Percentiles rank a stretch among this genome's conserved stretches.
Conservation (phyloP, 2,113 vertebrate genomes). For the Platanista minor region DNA sequence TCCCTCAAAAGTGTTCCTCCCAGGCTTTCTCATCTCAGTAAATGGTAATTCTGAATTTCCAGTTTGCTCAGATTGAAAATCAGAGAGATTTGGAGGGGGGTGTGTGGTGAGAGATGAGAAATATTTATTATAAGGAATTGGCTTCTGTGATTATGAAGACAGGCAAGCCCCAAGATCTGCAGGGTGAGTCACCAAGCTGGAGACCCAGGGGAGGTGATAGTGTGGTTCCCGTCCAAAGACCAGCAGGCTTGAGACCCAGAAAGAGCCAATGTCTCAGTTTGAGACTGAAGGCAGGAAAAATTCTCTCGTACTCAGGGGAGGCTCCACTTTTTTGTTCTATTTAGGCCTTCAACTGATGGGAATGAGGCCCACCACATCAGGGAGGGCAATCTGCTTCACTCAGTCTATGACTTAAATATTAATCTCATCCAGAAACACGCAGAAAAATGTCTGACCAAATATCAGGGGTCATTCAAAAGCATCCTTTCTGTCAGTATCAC, state of each 20-base stretch:
- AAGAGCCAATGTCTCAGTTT: background rate
- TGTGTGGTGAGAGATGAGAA: background rate
- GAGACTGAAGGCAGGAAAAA: background rate
- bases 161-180: background rate
- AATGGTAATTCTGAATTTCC: background rate
- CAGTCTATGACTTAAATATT: background rate
- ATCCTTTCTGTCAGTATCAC: background rate
- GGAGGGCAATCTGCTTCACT: background rate
- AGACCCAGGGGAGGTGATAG: background rate
- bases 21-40: background rate
- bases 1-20: background rate
- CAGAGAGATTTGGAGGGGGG: background rate
- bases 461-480: background rate
- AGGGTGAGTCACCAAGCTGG: background rate
- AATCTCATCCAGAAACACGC: background rate
- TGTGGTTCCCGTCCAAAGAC: background rate
- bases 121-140: background rate
- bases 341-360: background rate
- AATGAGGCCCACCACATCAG: background rate
- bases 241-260: background rate
- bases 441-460: background rate
- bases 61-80: background rate
- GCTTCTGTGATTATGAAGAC: background rate
- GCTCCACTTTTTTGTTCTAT: background rate
- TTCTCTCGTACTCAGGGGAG: background rate